Percentiles rank a stretch among this genome's conserved stretches.
Evolutionary conservation across 2,797 vertebrate species (phyloP).

Genomic region (Nothura maculosa): DNA sequence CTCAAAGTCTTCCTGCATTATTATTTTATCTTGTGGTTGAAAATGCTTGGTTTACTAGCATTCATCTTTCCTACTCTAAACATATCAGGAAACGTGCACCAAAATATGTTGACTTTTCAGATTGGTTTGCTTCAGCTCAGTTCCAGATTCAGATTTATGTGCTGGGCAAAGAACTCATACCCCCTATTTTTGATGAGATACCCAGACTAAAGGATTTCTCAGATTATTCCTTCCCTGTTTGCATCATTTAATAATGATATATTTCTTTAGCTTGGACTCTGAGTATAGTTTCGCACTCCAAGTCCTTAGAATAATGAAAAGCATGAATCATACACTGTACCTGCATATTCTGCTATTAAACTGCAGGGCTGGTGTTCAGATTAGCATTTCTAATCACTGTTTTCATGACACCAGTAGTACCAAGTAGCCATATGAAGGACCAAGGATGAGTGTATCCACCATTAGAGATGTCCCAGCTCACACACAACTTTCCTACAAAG

Average conservation of each 20-base stretch:
- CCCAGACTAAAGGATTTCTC: conserved; percentile 67
- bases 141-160: conserved; percentile 13
- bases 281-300: not conserved
- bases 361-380: not conserved
- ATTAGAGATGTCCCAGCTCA: not conserved
- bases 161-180: not conserved
- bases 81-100: conserved; percentile 35
- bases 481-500: not conserved
- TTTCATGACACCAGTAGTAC: not conserved
- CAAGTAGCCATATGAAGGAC: not conserved
- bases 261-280: conserved; percentile 1
- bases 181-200: conserved; percentile 45
- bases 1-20: not conserved
- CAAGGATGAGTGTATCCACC: not conserved
- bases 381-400: not conserved
- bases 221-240: conserved; percentile 49
- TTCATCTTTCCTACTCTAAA: conserved; percentile 24
- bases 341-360: not conserved
- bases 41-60: conserved; percentile 20
- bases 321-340: not conserved
- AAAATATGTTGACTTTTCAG: not conserved
- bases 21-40: not conserved
- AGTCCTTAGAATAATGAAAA: not conserved
- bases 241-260: conserved; percentile 7
- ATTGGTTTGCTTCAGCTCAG: not conserved